Evolutionary conservation across 2,113 vertebrate species (phyloP).

Genomic region (Miniopterus natalensis): DNA sequence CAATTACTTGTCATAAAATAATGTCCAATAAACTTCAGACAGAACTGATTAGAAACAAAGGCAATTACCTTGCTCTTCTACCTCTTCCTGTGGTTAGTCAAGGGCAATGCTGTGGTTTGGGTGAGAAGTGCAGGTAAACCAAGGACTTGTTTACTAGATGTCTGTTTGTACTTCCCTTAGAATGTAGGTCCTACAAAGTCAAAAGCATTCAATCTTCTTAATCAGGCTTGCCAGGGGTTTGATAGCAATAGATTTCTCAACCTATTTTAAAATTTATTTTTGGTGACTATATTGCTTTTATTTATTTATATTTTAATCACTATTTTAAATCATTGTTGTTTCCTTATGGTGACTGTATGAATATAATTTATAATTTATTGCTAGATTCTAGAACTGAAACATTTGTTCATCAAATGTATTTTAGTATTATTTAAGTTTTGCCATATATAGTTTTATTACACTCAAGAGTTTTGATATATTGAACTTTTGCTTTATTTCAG

Average conservation of each 20-base stretch:
- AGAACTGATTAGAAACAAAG: neutral
- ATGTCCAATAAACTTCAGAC: neutral
- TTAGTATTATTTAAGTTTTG: conserved; percentile 23
- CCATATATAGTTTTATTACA: neutral
- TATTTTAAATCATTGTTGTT: neutral
- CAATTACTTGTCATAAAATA: conserved; percentile 2
- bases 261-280: neutral
- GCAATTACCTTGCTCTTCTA: neutral
- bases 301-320: neutral
- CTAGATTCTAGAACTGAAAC: neutral
- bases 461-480: neutral
- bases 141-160: neutral
- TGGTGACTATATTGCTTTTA: neutral
- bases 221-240: neutral
- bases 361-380: neutral
- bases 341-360: neutral
- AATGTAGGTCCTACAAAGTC: neutral
- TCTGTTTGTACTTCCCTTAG: neutral
- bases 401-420: neutral
- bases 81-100: neutral
- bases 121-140: neutral
- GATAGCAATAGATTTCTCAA: neutral
- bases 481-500: neutral
- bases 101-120: neutral
- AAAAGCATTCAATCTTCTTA: neutral